A percentile compares a stretch with the other conserved stretches of the same genome.
Conservation (phyloP, 1,140 invertebrate genomes). For the Camponotus pennsylvanicus region DNA sequence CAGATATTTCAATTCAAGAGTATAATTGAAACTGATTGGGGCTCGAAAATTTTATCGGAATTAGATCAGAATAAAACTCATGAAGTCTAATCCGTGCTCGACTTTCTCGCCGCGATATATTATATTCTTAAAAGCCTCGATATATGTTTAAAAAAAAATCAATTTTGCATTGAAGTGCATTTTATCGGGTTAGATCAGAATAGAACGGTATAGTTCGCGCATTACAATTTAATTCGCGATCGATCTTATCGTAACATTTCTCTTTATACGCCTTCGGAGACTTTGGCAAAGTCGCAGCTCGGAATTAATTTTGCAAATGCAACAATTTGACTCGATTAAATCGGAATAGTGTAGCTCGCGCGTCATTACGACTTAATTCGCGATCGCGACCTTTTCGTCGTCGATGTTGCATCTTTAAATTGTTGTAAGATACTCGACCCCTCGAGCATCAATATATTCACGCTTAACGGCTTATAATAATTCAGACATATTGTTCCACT, state of each 20-base stretch:
- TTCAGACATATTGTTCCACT: slow-evolving; percentile 79
- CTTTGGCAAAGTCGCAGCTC: background rate
- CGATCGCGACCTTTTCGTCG: background rate
- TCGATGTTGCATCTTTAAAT: slow-evolving; percentile 45
- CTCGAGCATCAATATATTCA: slow-evolving; percentile 76
- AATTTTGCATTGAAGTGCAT: background rate
- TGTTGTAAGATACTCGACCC: slow-evolving; percentile 77
- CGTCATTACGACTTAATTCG: slow-evolving; percentile 5
- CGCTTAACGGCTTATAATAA: slow-evolving; percentile 73
- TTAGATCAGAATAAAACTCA: background rate
- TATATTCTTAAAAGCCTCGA: background rate
- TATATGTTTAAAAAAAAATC: background rate
- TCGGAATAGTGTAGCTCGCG: slow-evolving; percentile 1
- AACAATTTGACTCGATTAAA: background rate
- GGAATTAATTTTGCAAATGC: background rate
- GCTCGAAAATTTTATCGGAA: background rate
- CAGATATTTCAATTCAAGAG: background rate
- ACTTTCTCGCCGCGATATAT: background rate
- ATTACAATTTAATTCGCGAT: background rate
- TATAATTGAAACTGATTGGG: background rate
- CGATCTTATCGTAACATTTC: background rate
- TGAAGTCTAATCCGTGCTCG: background rate
- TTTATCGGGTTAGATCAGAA: background rate
- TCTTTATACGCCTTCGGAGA: background rate
- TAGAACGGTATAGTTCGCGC: background rate